These are phyloP conservation scores for Homarus gammarus DNA, from an alignment of 2,888 invertebrate species.

Conservation along the genomic window DNA sequence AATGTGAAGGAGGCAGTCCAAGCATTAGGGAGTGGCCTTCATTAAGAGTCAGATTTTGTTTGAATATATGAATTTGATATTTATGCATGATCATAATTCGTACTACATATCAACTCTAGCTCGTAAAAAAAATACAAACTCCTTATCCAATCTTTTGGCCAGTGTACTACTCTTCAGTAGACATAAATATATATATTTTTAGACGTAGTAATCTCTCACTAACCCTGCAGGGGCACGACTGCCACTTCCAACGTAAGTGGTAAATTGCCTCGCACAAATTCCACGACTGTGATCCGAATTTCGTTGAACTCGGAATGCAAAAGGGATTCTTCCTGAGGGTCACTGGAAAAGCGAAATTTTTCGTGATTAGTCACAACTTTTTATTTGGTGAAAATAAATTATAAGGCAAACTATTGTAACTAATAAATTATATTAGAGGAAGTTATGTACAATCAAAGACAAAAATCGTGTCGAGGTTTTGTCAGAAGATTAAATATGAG, in stretches of 20 bases:
- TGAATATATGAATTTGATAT: no score
- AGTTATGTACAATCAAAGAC: background rate
- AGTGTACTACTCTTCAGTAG: background rate
- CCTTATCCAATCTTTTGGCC: no score
- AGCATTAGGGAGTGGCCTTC: no score
- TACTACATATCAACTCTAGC: no score
- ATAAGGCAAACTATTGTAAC: background rate
- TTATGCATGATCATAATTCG: no score
- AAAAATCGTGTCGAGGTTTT: no score
- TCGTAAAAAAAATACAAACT: no score
- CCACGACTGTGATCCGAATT: background rate
- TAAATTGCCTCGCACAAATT: slow-evolving; percentile 4
- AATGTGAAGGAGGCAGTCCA: no score
- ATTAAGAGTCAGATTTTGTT: no score
- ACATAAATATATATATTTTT: background rate
- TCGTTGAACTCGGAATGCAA: slow-evolving; percentile 1
- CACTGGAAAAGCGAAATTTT: background rate
- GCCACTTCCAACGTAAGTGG: slow-evolving; percentile 7
- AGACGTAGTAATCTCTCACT: background rate
- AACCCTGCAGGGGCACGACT: background rate
- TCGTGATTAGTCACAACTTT: background rate
- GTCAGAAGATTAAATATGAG: no score
- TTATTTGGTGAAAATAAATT: background rate
- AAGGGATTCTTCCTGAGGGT: slow-evolving; percentile 3
- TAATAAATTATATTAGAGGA: background rate